Conservation (phyloP, 2,113 vertebrate genomes). For the Grallaria varia region DNA sequence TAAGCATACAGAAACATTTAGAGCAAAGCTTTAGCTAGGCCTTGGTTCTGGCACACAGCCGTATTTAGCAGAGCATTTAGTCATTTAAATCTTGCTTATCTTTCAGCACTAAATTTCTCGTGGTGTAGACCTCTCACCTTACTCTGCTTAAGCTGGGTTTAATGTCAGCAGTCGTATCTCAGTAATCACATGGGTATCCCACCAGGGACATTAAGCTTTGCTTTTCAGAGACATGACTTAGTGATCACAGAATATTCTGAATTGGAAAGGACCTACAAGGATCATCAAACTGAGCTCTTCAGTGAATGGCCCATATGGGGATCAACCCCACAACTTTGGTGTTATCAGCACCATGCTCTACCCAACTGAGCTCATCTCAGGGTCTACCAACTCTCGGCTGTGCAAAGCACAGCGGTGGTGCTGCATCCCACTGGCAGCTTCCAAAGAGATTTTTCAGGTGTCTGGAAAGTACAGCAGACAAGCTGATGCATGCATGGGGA, state of each 20-base stretch:
- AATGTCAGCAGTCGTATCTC: neutral
- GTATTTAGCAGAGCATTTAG: neutral
- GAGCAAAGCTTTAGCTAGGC: neutral
- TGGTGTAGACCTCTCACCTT: neutral
- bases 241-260: neutral
- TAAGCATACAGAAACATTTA: neutral
- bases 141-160: neutral
- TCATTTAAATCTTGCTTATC: neutral
- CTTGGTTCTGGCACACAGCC: neutral
- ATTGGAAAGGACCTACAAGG: neutral
- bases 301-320: neutral
- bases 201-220: neutral
- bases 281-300: neutral
- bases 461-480: neutral
- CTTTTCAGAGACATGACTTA: neutral
- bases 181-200: neutral
- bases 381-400: neutral
- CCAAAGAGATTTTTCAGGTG: neutral
- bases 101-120: neutral
- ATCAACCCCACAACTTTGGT: neutral
- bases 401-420: neutral
- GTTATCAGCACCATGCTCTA: neutral
- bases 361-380: neutral
- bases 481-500: neutral
- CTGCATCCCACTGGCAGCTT: neutral